Conservation (phyloP, 2,797 vertebrate species). For the Betta splendens region DNA sequence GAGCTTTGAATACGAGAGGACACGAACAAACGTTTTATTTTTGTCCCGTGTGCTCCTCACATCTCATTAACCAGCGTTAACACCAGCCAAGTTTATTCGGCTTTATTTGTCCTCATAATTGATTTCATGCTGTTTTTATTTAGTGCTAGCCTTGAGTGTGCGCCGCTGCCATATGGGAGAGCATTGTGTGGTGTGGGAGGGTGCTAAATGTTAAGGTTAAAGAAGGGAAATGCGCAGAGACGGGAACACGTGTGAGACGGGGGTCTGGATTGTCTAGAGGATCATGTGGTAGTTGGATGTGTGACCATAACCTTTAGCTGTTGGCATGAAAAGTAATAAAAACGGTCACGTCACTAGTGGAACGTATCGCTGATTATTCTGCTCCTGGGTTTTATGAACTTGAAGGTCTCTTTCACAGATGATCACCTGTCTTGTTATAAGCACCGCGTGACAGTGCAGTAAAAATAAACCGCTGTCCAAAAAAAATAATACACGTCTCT, state of each 20-base stretch:
- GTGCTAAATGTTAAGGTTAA: constrained; percentile 40
- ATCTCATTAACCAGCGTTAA: constrained; percentile 48
- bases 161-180: constrained; percentile 35
- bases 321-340: constrained; percentile 28
- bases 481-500: constrained; percentile 32
- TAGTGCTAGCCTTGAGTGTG: constrained; percentile 55
- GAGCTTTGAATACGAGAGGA: constrained; percentile 41
- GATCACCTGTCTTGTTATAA: constrained; percentile 35
- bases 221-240: constrained; percentile 39
- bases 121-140: constrained; percentile 72
- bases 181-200: constrained; percentile 25
- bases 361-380: constrained; percentile 34
- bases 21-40: constrained; percentile 51
- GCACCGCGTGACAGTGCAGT: constrained; percentile 19
- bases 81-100: constrained; percentile 21
- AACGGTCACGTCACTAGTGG: constrained; percentile 13
- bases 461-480: constrained; percentile 48
- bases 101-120: constrained; percentile 66
- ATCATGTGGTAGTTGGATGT: constrained; percentile 20
- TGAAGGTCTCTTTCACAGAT: constrained; percentile 37
- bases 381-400: constrained; percentile 27
- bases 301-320: constrained; percentile 32
- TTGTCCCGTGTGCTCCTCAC: constrained; percentile 40
- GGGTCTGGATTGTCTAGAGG: constrained; percentile 12
- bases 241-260: no score